A percentile compares a stretch with the other conserved stretches of the same genome.
These are phyloP conservation scores for Pseudomyrmex flavicornis DNA, from an alignment of 1,140 invertebrate species.

Conservation along the genomic window DNA sequence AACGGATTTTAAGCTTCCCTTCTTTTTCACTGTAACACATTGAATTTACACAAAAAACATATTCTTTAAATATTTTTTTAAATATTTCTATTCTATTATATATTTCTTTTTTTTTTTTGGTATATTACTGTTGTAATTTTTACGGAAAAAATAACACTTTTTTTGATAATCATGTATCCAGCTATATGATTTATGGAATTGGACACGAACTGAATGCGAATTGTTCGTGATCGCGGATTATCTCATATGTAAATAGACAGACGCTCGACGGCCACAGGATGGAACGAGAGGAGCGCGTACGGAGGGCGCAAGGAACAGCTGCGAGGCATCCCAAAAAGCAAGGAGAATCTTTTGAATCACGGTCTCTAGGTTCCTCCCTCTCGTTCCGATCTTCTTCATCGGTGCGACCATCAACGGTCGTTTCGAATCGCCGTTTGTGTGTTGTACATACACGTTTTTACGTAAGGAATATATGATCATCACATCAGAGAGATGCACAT, in stretches of 20 bases:
- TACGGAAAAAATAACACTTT: too few relatives aligned
- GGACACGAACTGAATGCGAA: constrained; percentile 41
- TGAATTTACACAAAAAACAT: too few relatives aligned
- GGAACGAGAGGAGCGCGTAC: constrained; percentile 40
- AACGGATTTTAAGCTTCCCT: too few relatives aligned
- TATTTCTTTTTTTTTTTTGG: too few relatives aligned
- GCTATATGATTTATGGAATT: constrained; percentile 11
- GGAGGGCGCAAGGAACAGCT: constrained; percentile 80
- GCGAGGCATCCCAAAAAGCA: constrained; percentile 80
- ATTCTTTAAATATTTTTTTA: too few relatives aligned
- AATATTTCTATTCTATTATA: too few relatives aligned
- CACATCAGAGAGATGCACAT: not conserved
- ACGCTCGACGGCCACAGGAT: constrained; percentile 5
- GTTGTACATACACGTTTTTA: not conserved
- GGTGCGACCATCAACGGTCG: constrained; percentile 64
- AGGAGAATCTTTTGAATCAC: constrained; percentile 83
- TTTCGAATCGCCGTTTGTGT: not conserved
- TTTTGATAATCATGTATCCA: too few relatives aligned
- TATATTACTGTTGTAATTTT: too few relatives aligned
- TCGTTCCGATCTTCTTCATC: constrained; percentile 67
- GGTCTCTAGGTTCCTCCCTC: constrained; percentile 65
- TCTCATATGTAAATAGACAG: constrained; percentile 62
- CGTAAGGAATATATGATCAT: not conserved
- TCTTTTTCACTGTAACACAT: too few relatives aligned
- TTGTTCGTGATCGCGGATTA: constrained; percentile 62